Evolutionary conservation across 2,797 vertebrate genomes (phyloP).

Genomic region (Schizothorax lantsangensis): DNA sequence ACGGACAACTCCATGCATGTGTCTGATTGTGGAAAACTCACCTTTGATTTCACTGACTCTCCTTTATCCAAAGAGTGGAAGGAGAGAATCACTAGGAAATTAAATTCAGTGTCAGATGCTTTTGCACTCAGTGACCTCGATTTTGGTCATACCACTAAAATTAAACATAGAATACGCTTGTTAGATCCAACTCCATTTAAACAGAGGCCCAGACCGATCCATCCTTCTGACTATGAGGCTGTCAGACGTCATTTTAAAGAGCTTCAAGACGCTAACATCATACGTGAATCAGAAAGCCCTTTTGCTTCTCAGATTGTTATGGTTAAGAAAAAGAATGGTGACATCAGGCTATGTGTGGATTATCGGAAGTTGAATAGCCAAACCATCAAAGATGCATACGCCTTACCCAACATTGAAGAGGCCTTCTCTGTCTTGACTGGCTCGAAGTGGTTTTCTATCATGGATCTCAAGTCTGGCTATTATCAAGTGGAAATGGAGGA

Average conservation of each 20-base stretch:
- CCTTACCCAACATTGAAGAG: slow-evolving; percentile 13
- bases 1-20: slow-evolving; percentile 9
- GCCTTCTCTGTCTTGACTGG: no score
- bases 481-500: no score
- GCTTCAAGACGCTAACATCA: slow-evolving; percentile 22
- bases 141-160: slow-evolving; percentile 43
- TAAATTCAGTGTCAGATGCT: slow-evolving; percentile 33
- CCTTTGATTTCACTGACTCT: background rate
- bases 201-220: slow-evolving; percentile 41
- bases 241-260: slow-evolving; percentile 43
- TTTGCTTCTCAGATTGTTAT: slow-evolving; percentile 36
- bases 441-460: no score
- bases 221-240: slow-evolving; percentile 53
- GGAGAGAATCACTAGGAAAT: slow-evolving; percentile 36
- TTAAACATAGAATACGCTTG: slow-evolving; percentile 34
- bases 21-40: background rate
- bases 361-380: slow-evolving; percentile 21
- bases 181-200: slow-evolving; percentile 51
- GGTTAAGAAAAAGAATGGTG: background rate
- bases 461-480: no score
- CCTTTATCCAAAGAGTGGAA: no score
- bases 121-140: slow-evolving; percentile 45
- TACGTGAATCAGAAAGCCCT: slow-evolving; percentile 25
- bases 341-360: background rate
- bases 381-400: slow-evolving; percentile 4